Evolutionary conservation across 2,888 invertebrate species (phyloP).

Genomic region (Andrena praecox): DNA sequence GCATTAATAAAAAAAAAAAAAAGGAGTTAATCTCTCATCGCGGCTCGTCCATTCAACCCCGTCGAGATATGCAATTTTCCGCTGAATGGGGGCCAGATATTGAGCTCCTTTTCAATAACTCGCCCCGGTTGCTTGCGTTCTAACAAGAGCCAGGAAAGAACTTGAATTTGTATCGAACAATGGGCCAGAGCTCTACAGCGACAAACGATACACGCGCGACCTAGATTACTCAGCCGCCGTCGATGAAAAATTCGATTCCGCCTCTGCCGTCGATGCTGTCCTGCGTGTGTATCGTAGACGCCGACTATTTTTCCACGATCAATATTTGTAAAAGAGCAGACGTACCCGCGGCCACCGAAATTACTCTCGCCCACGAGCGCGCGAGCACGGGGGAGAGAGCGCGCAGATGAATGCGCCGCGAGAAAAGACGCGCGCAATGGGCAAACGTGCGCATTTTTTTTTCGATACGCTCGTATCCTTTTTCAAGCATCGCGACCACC

Average conservation of each 20-base stretch:
- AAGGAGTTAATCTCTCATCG: slow-evolving; percentile 17
- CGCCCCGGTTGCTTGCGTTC: slow-evolving; percentile 7
- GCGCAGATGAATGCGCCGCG: neutral
- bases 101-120: slow-evolving; percentile 38
- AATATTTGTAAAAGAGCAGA: slow-evolving; percentile 48
- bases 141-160: slow-evolving; percentile 3
- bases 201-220: slow-evolving; percentile 32
- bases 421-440: slow-evolving; percentile 9
- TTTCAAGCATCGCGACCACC: neutral
- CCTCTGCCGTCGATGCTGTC: slow-evolving; percentile 23
- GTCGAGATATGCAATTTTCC: slow-evolving; percentile 31
- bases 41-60: neutral
- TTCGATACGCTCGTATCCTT: neutral
- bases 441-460: neutral
- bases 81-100: slow-evolving; percentile 34
- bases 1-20: slow-evolving; percentile 16
- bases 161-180: slow-evolving; percentile 52
- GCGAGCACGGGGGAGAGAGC: neutral
- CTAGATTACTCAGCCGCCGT: slow-evolving; percentile 36
- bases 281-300: slow-evolving; percentile 23
- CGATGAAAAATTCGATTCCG: slow-evolving; percentile 41
- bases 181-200: slow-evolving; percentile 28
- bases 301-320: slow-evolving; percentile 47
- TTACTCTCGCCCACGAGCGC: slow-evolving; percentile 7
- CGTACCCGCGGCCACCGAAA: slow-evolving; percentile 38